Evolutionary conservation across 2,888 invertebrate species (phyloP).

Genomic region (Tipula confusa): DNA sequence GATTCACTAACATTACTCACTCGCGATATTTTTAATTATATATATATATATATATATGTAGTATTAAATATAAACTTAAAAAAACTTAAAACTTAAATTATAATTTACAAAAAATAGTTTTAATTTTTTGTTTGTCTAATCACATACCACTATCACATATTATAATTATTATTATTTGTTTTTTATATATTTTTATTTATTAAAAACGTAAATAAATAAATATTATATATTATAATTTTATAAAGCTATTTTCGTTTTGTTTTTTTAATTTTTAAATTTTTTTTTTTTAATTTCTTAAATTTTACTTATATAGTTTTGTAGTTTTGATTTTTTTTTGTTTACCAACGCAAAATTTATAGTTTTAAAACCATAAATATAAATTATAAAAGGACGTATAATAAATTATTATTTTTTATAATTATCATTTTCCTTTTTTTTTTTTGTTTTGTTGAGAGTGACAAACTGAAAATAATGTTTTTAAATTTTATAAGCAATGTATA

Average conservation of each 20-base stretch:
- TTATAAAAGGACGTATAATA: background rate
- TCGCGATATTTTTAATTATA: background rate
- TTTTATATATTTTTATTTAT: background rate
- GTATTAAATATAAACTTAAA: no score
- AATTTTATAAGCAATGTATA: background rate
- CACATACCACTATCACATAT: slow-evolving; percentile 16
- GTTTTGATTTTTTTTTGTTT: background rate
- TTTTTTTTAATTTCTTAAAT: background rate
- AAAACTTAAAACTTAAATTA: background rate
- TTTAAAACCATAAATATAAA: background rate
- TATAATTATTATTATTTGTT: background rate
- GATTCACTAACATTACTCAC: background rate
- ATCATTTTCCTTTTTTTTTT: background rate
- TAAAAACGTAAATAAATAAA: background rate
- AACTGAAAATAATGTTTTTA: slow-evolving; percentile 12
- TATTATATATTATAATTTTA: background rate
- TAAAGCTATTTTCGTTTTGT: background rate
- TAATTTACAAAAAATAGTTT: background rate
- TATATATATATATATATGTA: no score
- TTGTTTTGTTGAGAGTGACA: background rate
- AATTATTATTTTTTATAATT: background rate
- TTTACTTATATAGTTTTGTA: background rate
- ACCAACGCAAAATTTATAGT: background rate
- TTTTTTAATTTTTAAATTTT: background rate
- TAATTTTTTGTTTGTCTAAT: no score